These are phyloP conservation scores for Fundulus diaphanus DNA, from an alignment of 2,797 vertebrate species.

Conservation along the genomic window DNA sequence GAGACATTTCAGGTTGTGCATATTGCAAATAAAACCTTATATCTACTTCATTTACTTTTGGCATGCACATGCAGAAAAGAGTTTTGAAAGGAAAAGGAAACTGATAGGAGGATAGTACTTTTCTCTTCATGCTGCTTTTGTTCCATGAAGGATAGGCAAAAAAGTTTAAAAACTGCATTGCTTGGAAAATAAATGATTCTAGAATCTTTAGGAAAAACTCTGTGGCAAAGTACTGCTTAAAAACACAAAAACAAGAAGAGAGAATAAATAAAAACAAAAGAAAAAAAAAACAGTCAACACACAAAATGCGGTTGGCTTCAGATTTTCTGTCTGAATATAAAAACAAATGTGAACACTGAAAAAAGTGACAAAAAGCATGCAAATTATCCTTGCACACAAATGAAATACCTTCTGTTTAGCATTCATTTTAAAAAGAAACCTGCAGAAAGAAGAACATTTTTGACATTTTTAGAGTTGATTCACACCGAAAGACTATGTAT, in stretches of 20 bases:
- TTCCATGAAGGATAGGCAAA: constrained; percentile 24
- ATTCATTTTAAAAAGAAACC: constrained; percentile 24
- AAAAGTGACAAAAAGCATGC: background rate
- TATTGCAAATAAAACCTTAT: background rate
- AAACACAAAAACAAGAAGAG: background rate
- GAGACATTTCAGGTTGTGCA: background rate
- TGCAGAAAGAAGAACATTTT: constrained; percentile 46
- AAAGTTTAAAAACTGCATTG: constrained; percentile 29
- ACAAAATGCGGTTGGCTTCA: constrained; percentile 5
- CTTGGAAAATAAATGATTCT: constrained; percentile 22
- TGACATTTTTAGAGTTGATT: background rate
- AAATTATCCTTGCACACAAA: constrained; percentile 1
- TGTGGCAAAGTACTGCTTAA: constrained; percentile 9
- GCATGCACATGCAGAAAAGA: constrained; percentile 20
- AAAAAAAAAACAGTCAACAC: constrained; percentile 4
- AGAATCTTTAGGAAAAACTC: background rate
- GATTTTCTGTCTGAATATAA: constrained; percentile 18
- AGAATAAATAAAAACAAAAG: background rate
- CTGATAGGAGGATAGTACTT: constrained; percentile 8
- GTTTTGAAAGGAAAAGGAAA: background rate
- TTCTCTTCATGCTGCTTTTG: constrained; percentile 31
- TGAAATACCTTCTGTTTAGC: constrained; percentile 65
- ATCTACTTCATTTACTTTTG: background rate
- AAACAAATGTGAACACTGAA: constrained; percentile 2
- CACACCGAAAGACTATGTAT: background rate